Evolutionary conservation across 2,113 vertebrate genomes (phyloP).

Genomic region (Puntigrus tetrazona): DNA sequence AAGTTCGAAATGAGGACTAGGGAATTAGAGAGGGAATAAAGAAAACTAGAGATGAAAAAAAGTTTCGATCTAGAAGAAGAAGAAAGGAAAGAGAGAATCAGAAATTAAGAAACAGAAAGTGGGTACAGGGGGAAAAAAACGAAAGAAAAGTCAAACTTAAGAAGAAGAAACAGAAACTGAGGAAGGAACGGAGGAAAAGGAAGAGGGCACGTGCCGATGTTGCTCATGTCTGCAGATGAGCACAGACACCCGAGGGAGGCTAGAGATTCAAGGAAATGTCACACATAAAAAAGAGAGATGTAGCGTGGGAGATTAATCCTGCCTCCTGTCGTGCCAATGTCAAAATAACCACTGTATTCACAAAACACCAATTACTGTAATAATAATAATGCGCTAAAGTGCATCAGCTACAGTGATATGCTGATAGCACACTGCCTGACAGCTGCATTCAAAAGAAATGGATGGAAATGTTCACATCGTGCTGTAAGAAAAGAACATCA

Average conservation of each 20-base stretch:
- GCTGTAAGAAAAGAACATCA: background rate
- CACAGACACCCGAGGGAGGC: conserved; percentile 37
- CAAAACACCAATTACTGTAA: conserved; percentile 20
- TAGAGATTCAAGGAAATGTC: conserved; percentile 50
- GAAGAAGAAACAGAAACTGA: background rate
- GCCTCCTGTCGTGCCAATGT: conserved; percentile 6
- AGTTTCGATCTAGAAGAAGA: background rate
- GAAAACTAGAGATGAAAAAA: background rate
- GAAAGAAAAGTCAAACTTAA: background rate
- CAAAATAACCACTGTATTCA: background rate
- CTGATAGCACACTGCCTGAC: background rate
- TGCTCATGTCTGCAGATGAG: conserved; percentile 34
- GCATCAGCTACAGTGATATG: background rate
- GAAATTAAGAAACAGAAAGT: conserved; percentile 12
- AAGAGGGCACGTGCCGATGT: conserved; percentile 16
- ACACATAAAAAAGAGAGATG: conserved; percentile 20
- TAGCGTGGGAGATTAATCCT: background rate
- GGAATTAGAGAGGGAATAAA: conserved; percentile 5
- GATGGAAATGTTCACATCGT: background rate
- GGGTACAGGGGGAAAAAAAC: background rate
- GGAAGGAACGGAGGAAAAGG: background rate
- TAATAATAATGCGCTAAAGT: background rate
- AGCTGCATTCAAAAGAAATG: background rate
- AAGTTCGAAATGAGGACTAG: background rate
- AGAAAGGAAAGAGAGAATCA: background rate